phyloP scores from a whole-genome alignment of 2,888 invertebrate species.

The Leucoma salicis region DNA sequence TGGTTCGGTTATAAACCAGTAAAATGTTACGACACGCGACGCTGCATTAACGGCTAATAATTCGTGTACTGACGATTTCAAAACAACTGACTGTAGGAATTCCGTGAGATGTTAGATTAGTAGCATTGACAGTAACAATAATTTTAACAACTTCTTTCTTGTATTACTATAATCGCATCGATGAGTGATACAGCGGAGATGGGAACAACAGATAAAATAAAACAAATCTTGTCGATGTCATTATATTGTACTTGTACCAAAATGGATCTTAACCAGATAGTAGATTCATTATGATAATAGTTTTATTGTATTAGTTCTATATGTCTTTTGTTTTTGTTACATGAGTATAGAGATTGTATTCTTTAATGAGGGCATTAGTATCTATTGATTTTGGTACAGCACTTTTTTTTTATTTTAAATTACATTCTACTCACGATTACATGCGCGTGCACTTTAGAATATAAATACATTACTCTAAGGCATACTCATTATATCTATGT shows the following conservation, averaged over 20 bases:
- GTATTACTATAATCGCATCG: conserved; percentile 60
- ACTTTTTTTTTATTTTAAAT: too few species aligned
- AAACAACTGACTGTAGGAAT: conserved; percentile 58
- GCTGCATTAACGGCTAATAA: conserved; percentile 67
- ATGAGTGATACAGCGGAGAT: conserved; percentile 51
- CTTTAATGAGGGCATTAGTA: conserved; percentile 25
- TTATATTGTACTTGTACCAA: conserved; percentile 66
- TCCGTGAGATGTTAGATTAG: conserved; percentile 67
- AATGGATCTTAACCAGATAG: conserved; percentile 67
- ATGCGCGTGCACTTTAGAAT: too few species aligned
- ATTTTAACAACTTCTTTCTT: conserved; percentile 65
- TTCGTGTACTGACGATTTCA: conserved; percentile 67
- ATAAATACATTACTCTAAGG: too few species aligned
- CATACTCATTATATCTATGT: too few species aligned
- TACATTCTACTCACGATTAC: too few species aligned
- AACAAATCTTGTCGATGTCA: conserved; percentile 65
- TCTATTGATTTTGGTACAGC: conserved; percentile 16
- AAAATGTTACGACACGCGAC: conserved; percentile 52
- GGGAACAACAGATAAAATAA: conserved; percentile 60
- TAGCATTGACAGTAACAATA: conserved; percentile 62
- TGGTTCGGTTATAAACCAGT: conserved; percentile 57
- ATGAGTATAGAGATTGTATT: conserved; percentile 18
- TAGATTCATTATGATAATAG: conserved; percentile 64
- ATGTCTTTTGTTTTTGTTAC: conserved; percentile 47
- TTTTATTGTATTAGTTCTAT: conserved; percentile 59